Base-by-base conservation (phyloP, 1,140 invertebrate species). In the Euglossa dilemma region DNA sequence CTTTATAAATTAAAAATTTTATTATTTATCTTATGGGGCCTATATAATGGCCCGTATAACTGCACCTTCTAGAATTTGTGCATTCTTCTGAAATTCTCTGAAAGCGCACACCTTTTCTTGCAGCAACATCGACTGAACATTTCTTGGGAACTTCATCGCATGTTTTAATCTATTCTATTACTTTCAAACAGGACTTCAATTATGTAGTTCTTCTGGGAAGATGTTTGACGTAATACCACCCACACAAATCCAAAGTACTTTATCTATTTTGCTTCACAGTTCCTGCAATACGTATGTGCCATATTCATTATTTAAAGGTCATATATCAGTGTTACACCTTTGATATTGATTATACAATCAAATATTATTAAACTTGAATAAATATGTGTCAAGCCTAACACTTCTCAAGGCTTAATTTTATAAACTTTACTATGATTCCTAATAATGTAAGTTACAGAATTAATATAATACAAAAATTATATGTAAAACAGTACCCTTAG, bases 101-200 rank as follows among this genome's bases (percentile, higher is more conserved):
- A 88, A 86, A 87, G 84, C 69, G 73, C 66, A 88, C 79, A 89
- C 73, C 74, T 90, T 91, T 82, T 88, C 87, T 84, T 89, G 80
- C 75, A 84, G 67, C 61, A 80, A 87, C 45, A 87, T 69, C 59
- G 85, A 87, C 28, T 89, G 89, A 79, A 90, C 79, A 85, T 88
- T 90, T 88, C 76, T 84, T 69, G 87, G 83, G 57, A 88, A 59
- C 83, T 83, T 88, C 84, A 89, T 89, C 57, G 73, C 70, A 73
- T 84, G 74, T 84, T 83, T 67, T 86, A 91, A 85, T 75, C 86
- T 86, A 85, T 80, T 86, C 52, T 85, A 85, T 43, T 78, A 88
- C 73, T 87, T 87, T 84, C 72, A 77, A 71, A 87, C 54, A 75
- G 84, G 73, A 85, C 79, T 67, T 83, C 71, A 70, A 88, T 69